Base-by-base conservation (phyloP, 2,888 invertebrate genomes). In the Ochropleura plecta region DNA sequence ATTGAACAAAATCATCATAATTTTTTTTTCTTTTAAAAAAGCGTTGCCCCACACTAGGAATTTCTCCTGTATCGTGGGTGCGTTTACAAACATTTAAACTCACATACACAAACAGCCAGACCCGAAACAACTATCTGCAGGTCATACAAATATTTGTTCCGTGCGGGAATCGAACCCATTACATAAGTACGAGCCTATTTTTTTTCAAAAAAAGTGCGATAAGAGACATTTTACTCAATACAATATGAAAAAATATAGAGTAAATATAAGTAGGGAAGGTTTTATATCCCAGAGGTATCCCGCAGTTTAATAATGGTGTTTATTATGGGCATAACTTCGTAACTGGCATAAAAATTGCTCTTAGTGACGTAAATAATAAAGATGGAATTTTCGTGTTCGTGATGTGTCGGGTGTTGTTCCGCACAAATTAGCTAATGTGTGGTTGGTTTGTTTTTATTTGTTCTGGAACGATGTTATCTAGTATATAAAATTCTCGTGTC, bases 251-350 rank as follows among this genome's bases (percentile, higher is more conserved):
- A 83, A 66, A 57, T 68, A 72, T 62, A 40, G 40, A 44, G n/a
- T 46, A 66, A n/a, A 82, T 40, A 80, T 84, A 86, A 30, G 30
- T 30, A 30, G 30, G 30, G 1, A 30, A 30, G 73, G 73, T 76
- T 73, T 80, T 73, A 85, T 55, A 46, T 20, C 49, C 7, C 30
- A 51, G 30, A 62, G 66, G 83, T 82, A 78, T 67, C 83, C 87
- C 70, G 80, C 63, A 63, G 84, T 71, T 83, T 72, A 83, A 83
- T 83, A 85, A 75, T 81, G 76, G 67, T 44, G 55, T 80, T 86
- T 86, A 87, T 87, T 87, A 81, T 44, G 55, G 59, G 8, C 71
- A 85, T 85, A 78, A 82, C 85, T 78, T 8, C 49, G 69, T 20
- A 67, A 57, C 59, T 46, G 46, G 16, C 66, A 85, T 83, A 83